Evolutionary conservation across 2,113 vertebrate genomes (phyloP).

Genomic region (Oceanodroma tethys): DNA sequence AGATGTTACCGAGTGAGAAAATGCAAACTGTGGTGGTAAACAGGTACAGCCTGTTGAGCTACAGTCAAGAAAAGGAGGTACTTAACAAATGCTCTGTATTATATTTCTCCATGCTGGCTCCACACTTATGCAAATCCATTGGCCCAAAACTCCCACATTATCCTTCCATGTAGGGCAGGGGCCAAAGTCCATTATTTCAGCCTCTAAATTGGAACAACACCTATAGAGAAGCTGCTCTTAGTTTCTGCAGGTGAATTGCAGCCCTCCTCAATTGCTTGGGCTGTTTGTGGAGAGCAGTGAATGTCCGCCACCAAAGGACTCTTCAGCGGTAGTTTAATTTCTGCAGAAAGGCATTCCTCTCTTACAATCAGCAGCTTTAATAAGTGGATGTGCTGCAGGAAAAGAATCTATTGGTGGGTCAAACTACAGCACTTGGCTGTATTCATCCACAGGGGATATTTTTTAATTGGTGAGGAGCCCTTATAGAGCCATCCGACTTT

Average conservation of each 20-base stretch:
- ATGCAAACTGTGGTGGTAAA: background rate
- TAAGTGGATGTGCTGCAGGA: conserved; percentile 25
- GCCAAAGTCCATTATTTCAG: background rate
- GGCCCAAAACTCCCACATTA: background rate
- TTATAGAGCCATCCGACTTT: conserved; percentile 20
- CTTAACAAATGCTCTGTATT: background rate
- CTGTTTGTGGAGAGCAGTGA: background rate
- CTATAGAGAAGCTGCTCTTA: background rate
- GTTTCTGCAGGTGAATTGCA: conserved; percentile 10
- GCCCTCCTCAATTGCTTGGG: background rate
- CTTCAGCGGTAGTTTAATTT: conserved; percentile 34
- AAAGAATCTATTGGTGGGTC: background rate
- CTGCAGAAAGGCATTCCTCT: conserved; percentile 16
- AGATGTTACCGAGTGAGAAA: background rate
- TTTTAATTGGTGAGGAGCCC: conserved; percentile 58
- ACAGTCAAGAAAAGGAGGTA: background rate
- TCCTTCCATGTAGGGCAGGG: background rate
- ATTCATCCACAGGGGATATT: conserved; percentile 13
- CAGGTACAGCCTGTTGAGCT: background rate
- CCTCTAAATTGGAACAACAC: background rate
- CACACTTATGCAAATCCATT: background rate
- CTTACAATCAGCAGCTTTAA: background rate
- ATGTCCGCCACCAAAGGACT: background rate
- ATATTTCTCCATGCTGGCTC: background rate
- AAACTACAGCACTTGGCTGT: background rate